Evolutionary conservation across 2,888 invertebrate genomes (phyloP).

Genomic region (Amblyjoppa fuscipennis): DNA sequence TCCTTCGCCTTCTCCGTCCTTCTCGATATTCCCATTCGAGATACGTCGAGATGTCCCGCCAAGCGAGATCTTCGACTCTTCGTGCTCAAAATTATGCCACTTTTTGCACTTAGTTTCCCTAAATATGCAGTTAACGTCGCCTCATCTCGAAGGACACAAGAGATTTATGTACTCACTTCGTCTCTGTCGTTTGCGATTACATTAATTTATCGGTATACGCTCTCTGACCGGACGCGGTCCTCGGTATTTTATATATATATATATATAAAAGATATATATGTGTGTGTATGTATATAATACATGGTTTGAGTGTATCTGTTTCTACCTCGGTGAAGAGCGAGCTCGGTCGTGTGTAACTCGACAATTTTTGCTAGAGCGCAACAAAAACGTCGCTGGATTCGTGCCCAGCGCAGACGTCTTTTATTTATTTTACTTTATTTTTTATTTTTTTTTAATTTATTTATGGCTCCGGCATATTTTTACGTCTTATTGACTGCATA

Average conservation of each 20-base stretch:
- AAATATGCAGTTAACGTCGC: constrained; percentile 75
- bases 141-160: constrained; percentile 54
- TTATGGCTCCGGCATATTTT: neutral
- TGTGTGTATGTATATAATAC: constrained; percentile 3
- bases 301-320: constrained; percentile 21
- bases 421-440: neutral
- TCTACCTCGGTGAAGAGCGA: neutral
- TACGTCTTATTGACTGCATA: neutral
- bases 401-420: neutral
- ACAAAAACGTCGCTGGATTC: constrained; percentile 41
- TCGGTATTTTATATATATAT: constrained; percentile 37
- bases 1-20: constrained; percentile 1
- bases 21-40: neutral
- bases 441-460: neutral
- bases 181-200: constrained; percentile 59
- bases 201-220: constrained; percentile 48
- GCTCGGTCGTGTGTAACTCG: constrained; percentile 54
- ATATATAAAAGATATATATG: neutral
- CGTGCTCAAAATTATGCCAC: constrained; percentile 74
- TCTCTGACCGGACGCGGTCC: constrained; percentile 21
- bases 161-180: constrained; percentile 67
- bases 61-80: constrained; percentile 67
- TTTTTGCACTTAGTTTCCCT: constrained; percentile 82
- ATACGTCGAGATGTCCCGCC: constrained; percentile 66
- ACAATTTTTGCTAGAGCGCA: constrained; percentile 53